These are phyloP conservation scores for Hypothenemus hampei DNA, from an alignment of 1,140 invertebrate species.

Conservation along the genomic window DNA sequence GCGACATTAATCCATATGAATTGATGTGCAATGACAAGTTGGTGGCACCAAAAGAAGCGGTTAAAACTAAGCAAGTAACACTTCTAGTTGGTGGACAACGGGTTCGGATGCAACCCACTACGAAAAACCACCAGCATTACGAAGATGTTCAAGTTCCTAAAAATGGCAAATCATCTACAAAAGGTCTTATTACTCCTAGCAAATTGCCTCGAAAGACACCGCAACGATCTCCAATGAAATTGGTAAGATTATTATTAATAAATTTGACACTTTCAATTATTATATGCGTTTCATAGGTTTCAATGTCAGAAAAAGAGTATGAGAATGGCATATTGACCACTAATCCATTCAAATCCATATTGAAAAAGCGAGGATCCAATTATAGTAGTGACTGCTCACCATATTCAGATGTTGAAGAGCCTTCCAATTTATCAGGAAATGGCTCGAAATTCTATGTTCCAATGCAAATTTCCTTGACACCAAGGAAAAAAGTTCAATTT, in stretches of 20 bases:
- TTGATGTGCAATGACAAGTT: conserved; percentile 54
- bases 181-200: neutral
- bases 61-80: conserved; percentile 34
- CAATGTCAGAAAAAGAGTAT: neutral
- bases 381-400: conserved; percentile 37
- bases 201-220: neutral
- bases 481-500: conserved; percentile 46
- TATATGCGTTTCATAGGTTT: neutral
- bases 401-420: conserved; percentile 22
- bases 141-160: conserved; percentile 39
- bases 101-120: conserved; percentile 30
- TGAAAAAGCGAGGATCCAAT: conserved; percentile 56
- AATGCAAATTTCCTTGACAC: conserved; percentile 46
- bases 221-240: neutral
- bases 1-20: conserved; percentile 80
- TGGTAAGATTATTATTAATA: conserved; percentile 7
- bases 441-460: conserved; percentile 63
- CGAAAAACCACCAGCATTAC: conserved; percentile 40
- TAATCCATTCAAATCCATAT: conserved; percentile 57
- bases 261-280: neutral
- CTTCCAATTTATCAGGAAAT: conserved; percentile 41
- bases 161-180: neutral
- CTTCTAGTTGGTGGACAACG: conserved; percentile 37
- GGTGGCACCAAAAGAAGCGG: conserved; percentile 21
- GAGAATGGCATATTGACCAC: conserved; percentile 4